A percentile compares a stretch with the other conserved stretches of the same genome.
These are phyloP conservation scores for Xenopus tropicalis DNA, from an alignment of 2,113 vertebrate genomes.

Conservation along the genomic window DNA sequence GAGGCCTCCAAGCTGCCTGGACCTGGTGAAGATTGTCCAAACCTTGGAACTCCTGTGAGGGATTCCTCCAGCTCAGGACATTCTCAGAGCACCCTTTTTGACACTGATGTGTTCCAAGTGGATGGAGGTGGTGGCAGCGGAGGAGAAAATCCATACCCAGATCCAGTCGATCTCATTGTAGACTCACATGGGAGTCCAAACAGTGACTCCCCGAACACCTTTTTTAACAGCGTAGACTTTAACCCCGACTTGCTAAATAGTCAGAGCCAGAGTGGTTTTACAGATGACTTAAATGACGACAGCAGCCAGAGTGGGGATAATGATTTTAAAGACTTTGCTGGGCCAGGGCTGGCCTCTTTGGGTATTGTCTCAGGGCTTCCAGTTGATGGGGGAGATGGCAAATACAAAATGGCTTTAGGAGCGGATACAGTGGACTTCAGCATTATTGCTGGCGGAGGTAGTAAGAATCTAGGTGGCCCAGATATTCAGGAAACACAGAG, in stretches of 20 bases:
- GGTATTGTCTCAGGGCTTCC: slow-evolving; percentile 68
- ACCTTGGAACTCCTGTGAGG: slow-evolving; percentile 87
- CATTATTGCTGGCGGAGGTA: slow-evolving; percentile 64
- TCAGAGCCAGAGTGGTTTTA: slow-evolving; percentile 79
- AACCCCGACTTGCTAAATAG: slow-evolving; percentile 88
- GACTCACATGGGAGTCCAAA: slow-evolving; percentile 88
- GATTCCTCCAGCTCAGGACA: slow-evolving; percentile 96
- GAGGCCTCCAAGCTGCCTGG: slow-evolving; percentile 82
- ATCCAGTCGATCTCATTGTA: slow-evolving; percentile 90
- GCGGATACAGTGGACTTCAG: slow-evolving; percentile 74
- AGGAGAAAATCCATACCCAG: slow-evolving; percentile 89
- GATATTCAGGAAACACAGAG: slow-evolving; percentile 84
- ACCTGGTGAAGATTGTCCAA: slow-evolving; percentile 80
- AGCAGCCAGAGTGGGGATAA: slow-evolving; percentile 91
- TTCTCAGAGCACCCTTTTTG: slow-evolving; percentile 90
- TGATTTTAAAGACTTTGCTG: slow-evolving; percentile 86
- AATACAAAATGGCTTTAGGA: slow-evolving; percentile 65
- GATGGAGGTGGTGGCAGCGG: slow-evolving; percentile 60
- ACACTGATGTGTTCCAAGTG: slow-evolving; percentile 90
- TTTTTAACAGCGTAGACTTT: slow-evolving; percentile 92
- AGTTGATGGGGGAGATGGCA: slow-evolving; percentile 61
- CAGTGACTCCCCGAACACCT: slow-evolving; percentile 90
- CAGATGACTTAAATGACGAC: slow-evolving; percentile 89
- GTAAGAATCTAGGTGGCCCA: slow-evolving; percentile 71
- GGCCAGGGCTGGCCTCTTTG: slow-evolving; percentile 68